Evolutionary conservation across 2,797 vertebrate genomes (phyloP).

Genomic region (Sternarchorhynchus goeldii): DNA sequence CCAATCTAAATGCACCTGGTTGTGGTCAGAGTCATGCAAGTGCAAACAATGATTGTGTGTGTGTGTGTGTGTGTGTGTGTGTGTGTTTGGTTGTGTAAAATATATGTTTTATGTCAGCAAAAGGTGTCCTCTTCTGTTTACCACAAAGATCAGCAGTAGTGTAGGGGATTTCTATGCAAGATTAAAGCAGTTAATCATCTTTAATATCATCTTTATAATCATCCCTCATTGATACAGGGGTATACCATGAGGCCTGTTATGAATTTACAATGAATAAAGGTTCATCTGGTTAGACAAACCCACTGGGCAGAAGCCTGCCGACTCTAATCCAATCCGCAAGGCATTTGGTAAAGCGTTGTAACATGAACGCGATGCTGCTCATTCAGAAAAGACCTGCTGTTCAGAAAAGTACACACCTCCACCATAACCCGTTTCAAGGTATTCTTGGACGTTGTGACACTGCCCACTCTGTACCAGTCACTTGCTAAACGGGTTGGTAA

Average conservation of each 20-base stretch:
- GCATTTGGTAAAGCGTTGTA: not conserved
- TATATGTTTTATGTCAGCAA: not conserved
- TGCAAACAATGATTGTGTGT: not conserved
- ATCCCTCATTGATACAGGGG: not conserved
- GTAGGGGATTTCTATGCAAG: not conserved
- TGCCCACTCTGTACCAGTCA: too few relatives aligned
- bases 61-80: constrained; percentile 5
- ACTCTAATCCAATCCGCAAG: not conserved
- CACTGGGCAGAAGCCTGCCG: too few relatives aligned
- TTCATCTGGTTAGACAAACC: not conserved
- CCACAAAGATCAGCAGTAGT: not conserved
- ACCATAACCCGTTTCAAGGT: too few relatives aligned
- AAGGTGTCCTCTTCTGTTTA: not conserved
- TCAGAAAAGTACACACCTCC: too few relatives aligned
- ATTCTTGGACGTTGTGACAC: too few relatives aligned
- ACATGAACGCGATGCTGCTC: not conserved
- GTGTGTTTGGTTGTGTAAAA: not conserved
- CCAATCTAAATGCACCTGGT: not conserved
- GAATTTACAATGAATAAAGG: not conserved
- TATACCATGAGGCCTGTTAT: not conserved
- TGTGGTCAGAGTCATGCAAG: constrained; percentile 9
- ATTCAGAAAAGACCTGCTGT: not conserved
- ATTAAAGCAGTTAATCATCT: not conserved
- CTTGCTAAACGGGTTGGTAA: too few relatives aligned
- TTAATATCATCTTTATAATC: too few relatives aligned